These are phyloP conservation scores for Ptilodon capucinus DNA, from an alignment of 2,888 invertebrate species.

Conservation along the genomic window DNA sequence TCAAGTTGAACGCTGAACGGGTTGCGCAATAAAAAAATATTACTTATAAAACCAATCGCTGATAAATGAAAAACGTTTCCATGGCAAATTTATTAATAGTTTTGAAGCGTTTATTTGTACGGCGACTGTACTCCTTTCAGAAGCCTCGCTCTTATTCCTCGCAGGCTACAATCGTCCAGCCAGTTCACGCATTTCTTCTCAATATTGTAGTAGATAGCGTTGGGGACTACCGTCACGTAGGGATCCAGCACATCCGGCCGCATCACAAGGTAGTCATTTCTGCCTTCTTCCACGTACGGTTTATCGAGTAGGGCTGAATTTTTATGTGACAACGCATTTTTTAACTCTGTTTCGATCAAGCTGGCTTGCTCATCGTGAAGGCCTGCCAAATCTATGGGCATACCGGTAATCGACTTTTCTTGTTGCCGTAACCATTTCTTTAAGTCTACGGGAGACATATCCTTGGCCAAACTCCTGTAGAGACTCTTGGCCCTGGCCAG, in stretches of 20 bases:
- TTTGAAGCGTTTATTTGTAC: slow-evolving; percentile 20
- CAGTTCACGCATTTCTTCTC: slow-evolving; percentile 71
- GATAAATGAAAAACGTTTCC: too few species aligned
- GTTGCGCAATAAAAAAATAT: too few species aligned
- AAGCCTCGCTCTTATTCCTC: slow-evolving; percentile 51
- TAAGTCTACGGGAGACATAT: not conserved
- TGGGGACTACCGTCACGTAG: slow-evolving; percentile 62
- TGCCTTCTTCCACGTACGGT: slow-evolving; percentile 52
- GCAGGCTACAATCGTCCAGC: slow-evolving; percentile 63
- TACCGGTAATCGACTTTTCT: not conserved
- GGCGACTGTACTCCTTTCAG: slow-evolving; percentile 43
- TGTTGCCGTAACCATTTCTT: not conserved
- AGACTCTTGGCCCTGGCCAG: not conserved
- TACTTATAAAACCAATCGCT: too few species aligned
- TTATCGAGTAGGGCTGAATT: slow-evolving; percentile 45
- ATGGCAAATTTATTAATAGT: not conserved
- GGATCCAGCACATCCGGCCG: slow-evolving; percentile 38
- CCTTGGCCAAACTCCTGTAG: not conserved
- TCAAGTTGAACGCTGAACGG: too few species aligned
- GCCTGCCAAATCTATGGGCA: not conserved
- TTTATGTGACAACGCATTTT: slow-evolving; percentile 28
- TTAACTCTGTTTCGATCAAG: slow-evolving; percentile 46
- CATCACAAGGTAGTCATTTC: slow-evolving; percentile 61
- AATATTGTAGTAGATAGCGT: slow-evolving; percentile 56
- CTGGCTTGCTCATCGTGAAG: not conserved